phyloP scores from a whole-genome alignment of 2,797 vertebrate genomes.

The Rhinatrema bivittatum region DNA sequence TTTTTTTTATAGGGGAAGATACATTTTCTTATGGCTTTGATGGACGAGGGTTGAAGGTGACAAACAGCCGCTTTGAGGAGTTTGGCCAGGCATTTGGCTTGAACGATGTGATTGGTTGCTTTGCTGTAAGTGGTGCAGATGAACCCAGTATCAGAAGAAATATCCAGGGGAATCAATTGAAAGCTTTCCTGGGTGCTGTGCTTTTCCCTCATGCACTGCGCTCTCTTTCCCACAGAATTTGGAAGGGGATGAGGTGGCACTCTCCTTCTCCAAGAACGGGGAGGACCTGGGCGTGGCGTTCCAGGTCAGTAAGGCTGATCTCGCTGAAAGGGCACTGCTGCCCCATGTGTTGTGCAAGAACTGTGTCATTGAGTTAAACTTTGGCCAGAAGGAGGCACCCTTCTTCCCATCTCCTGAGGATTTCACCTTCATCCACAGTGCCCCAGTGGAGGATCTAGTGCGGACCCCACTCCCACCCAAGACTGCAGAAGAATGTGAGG shows the following conservation, averaged over 20 bases:
- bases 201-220: no score
- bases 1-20: slow-evolving; percentile 76
- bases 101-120: slow-evolving; percentile 81
- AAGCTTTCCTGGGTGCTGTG: no score
- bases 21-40: slow-evolving; percentile 79
- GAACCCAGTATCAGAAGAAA: no score
- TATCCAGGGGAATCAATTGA: background rate
- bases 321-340: slow-evolving; percentile 55
- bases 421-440: slow-evolving; percentile 52
- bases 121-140: slow-evolving; percentile 67
- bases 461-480: slow-evolving; percentile 40
- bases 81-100: slow-evolving; percentile 75
- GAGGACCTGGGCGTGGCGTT: slow-evolving; percentile 67
- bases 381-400: slow-evolving; percentile 57
- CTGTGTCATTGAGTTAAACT: slow-evolving; percentile 65
- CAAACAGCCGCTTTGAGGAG: slow-evolving; percentile 58
- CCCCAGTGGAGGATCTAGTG: slow-evolving; percentile 49
- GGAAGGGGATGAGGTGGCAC: slow-evolving; percentile 52
- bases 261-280: slow-evolving; percentile 80
- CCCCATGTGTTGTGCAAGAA: slow-evolving; percentile 79
- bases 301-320: slow-evolving; percentile 36
- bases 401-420: slow-evolving; percentile 63
- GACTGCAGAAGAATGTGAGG: slow-evolving; percentile 67
- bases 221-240: slow-evolving; percentile 56
- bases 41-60: slow-evolving; percentile 63